Base-by-base conservation (phyloP, 2,797 vertebrate species). In the Lycodopsis pacificus region DNA sequence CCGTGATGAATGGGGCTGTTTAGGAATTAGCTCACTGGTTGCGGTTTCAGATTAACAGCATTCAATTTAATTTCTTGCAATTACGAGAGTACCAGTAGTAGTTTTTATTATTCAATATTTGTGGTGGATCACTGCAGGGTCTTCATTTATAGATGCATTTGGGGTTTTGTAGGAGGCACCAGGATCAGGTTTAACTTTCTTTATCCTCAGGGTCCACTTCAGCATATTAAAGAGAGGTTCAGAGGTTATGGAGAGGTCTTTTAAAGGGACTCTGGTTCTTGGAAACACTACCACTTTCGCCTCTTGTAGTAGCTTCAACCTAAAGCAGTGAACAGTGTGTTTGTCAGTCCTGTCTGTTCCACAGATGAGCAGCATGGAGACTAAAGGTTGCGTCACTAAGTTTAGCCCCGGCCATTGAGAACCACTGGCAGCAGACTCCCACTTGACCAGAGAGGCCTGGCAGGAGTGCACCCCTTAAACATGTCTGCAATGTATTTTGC, bases 1-100 rank as follows among this genome's bases (percentile, higher is more conserved):
- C 15, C 4, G 4, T 85, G 74, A 85, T 80, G 38, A 72, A 81
- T 42, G 32, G 67, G 62, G 14, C 34, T 53, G 7, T 49, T 56
- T 22, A 11, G 36, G 53, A 30, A 53, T 61, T 42, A 22, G 20
- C 36, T 46, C 17, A 2, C 36, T n/a, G 4, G 19, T 20, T 66
- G 22, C 2, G 0, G 22, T 53, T 48, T 72, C 17, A 44, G 58
- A 32, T 73, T 42, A 36, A 44, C 7, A 49, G 2, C 19, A 25
- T 1, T 32, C 9, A 30, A 19, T 44, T 40, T 7, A 15, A 25
- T 67, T 46, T 65, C n/a, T 42, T 46, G n/a, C 17, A 36, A n/a
- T 36, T 32, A 25, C 13, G 61, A 58, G 2, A 42, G 30, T 53
- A 12, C 1, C 15, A 8, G 25, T 25, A 54, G 5, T 54, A 27